Percentiles rank a stretch among this genome's conserved stretches.
Conservation (phyloP, 2,113 vertebrate genomes). For the Donacobius atricapilla region DNA sequence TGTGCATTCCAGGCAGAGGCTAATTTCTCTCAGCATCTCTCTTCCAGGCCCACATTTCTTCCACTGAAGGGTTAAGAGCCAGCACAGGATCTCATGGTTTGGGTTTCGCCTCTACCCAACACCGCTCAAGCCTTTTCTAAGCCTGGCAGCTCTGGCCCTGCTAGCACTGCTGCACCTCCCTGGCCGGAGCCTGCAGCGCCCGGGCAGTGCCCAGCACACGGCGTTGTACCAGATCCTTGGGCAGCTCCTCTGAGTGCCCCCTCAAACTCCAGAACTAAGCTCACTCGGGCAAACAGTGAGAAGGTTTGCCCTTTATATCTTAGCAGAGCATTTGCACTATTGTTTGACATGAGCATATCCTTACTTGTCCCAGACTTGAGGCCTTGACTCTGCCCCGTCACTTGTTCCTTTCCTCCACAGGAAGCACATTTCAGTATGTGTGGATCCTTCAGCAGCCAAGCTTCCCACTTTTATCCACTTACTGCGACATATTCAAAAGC, state of each 20-base stretch:
- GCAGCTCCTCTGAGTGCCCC: not conserved
- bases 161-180: not conserved
- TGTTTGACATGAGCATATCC: not conserved
- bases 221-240: accelerated
- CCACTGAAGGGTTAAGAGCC: not conserved
- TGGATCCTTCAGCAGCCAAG: not conserved
- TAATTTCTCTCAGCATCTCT: not conserved
- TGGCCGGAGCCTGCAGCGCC: not conserved
- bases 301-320: not conserved
- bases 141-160: not conserved
- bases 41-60: not conserved
- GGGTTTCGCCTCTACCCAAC: not conserved
- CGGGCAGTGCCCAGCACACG: accelerated
- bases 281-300: accelerated
- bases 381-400: not conserved
- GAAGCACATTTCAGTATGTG: not conserved
- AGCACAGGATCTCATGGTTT: not conserved
- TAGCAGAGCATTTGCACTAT: not conserved
- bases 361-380: not conserved
- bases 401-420: not conserved
- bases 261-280: not conserved
- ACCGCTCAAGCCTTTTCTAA: not conserved
- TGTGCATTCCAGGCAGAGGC: not conserved
- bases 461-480: not conserved
- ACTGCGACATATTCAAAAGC: not conserved